Conservation (phyloP, 2,797 vertebrate species). For the Enoplosus armatus region DNA sequence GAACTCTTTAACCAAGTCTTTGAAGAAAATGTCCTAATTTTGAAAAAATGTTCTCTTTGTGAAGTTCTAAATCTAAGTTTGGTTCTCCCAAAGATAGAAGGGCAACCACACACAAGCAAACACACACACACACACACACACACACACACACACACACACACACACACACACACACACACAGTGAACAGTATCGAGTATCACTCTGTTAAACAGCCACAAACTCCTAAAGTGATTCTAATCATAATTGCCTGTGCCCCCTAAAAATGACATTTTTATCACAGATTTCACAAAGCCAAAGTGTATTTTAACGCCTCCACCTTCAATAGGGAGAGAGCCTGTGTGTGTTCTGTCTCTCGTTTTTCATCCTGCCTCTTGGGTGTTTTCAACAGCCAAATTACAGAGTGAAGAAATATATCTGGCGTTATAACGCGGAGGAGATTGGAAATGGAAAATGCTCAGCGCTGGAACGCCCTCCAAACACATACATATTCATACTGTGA, state of each 20-base stretch:
- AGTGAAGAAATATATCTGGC: constrained; percentile 69
- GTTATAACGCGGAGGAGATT: constrained; percentile 59
- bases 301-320: constrained; percentile 66
- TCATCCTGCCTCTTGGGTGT: constrained; percentile 68
- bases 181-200: neutral
- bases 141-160: constrained; percentile 22
- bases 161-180: neutral
- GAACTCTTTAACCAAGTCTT: neutral
- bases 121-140: constrained; percentile 16
- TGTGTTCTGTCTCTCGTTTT: constrained; percentile 55
- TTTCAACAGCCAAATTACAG: constrained; percentile 75
- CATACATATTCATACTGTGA: constrained; percentile 71
- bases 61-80: constrained; percentile 6
- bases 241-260: constrained; percentile 56
- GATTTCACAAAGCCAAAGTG: constrained; percentile 55
- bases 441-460: constrained; percentile 66
- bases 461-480: constrained; percentile 57
- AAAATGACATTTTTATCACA: constrained; percentile 66
- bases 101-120: constrained; percentile 2
- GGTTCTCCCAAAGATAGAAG: neutral
- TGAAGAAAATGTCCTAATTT: constrained; percentile 5
- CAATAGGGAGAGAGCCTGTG: constrained; percentile 12
- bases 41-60: constrained; percentile 2
- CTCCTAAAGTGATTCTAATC: constrained; percentile 48
- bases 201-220: constrained; percentile 45